Evolutionary conservation across 1,140 invertebrate genomes (phyloP), one percentile per base, ranked within the genome.

Genomic region (Drosophila setifemur): DNA sequence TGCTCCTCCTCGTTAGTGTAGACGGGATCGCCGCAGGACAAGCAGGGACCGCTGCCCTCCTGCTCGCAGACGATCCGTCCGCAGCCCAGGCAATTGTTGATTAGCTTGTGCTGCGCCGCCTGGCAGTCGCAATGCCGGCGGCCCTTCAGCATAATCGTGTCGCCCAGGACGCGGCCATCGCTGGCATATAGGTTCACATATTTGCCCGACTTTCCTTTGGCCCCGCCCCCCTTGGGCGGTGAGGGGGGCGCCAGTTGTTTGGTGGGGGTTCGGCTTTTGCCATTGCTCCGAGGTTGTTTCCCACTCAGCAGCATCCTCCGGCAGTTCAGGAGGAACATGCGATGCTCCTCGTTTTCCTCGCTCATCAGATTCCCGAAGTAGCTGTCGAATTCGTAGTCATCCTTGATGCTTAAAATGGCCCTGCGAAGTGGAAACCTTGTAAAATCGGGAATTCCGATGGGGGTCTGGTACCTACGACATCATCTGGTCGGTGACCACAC

Each of bases 31-130:
- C 94, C 95, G 92, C 99, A 99, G 82, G 96, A 98, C 7, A 98
- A 92, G 90, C 98, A 99, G 1, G 97, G 96, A 0, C 98, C 98
- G 26, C 97, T 95, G 1, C 98, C 98, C 92, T 99, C 98, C 92
- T 99, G 98, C 48, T 93, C 93, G 91, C 98, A 99, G 16, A 99
- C 96, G 81, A 99, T 96, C 66, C 97, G 92, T 0, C 98, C 98
- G 92, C 98, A 99, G 47, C 94, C 94, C 0, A 96, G 85, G 82
- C 98, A 99, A 91, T 99, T 99, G 87, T 96, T 98, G 40, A 99
- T 93, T 7, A 99, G 91, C 43, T 93, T 91, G 91, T 99, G 98
- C 87, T 95, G 96, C 9, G 94, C 93, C 1, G 97, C 98, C 91
- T 99, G 95, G 89, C 98, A 99, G 47, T 98, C 93, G 92, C 98